These are phyloP conservation scores for Zaprionus tsacasi DNA, from an alignment of 1,140 invertebrate species.

Conservation along the genomic window DNA sequence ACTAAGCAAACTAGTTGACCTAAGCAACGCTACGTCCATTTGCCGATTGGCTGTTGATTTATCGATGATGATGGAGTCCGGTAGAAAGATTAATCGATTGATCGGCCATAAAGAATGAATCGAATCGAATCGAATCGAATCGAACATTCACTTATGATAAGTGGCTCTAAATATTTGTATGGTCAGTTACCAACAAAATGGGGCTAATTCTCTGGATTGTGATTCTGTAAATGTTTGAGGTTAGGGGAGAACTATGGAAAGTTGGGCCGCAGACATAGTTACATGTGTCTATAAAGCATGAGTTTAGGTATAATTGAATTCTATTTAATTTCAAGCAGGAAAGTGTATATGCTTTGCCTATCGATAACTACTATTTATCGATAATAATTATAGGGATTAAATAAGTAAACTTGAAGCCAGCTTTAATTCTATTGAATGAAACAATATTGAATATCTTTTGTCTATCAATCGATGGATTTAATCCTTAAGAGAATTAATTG, in stretches of 20 bases:
- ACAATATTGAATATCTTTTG: neutral
- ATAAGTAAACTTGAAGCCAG: too few species aligned
- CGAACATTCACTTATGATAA: constrained; percentile 3
- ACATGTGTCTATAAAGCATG: neutral
- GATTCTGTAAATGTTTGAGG: neutral
- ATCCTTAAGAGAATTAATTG: neutral
- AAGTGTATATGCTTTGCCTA: too few species aligned
- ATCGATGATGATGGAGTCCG: neutral
- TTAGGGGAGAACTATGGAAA: neutral
- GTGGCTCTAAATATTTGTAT: constrained; percentile 1
- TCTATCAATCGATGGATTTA: neutral
- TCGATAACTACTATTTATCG: too few species aligned
- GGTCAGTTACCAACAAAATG: too few species aligned
- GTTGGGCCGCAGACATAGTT: neutral
- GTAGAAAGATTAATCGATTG: constrained; percentile 4
- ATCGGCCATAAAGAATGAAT: constrained; percentile 4
- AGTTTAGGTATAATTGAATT: neutral
- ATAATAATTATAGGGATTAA: too few species aligned
- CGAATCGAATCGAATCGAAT: constrained; percentile 1
- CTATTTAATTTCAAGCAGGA: neutral
- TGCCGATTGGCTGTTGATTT: constrained; percentile 24
- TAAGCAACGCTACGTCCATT: neutral
- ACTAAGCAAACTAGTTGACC: constrained; percentile 22
- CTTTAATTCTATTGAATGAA: neutral
- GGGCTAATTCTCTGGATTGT: neutral